phyloP scores from a whole-genome alignment of 2,797 vertebrate species.

The Gephyroberyx darwinii region DNA sequence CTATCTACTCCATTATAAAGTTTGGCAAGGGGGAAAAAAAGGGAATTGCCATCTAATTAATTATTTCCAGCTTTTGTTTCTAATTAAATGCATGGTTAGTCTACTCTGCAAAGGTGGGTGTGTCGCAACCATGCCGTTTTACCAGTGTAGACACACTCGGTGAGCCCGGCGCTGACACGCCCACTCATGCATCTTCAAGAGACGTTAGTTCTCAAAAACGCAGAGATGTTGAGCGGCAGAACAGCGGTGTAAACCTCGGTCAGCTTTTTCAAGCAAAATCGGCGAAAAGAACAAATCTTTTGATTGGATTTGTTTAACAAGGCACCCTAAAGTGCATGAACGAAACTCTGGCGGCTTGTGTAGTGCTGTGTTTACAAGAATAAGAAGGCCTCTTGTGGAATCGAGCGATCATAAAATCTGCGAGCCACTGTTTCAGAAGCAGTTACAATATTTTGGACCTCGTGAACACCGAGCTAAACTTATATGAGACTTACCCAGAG shows the following conservation, averaged over 20 bases:
- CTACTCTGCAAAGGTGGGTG: slow-evolving; percentile 69
- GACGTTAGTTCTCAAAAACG: slow-evolving; percentile 23
- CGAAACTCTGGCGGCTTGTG: neutral
- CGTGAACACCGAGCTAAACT: slow-evolving; percentile 30
- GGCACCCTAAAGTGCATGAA: neutral
- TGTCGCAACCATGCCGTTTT: slow-evolving; percentile 59
- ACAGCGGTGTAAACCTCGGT: slow-evolving; percentile 8
- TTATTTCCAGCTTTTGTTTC: slow-evolving; percentile 86
- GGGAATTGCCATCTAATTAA: slow-evolving; percentile 78
- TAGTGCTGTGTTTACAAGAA: slow-evolving; percentile 18
- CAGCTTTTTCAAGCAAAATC: slow-evolving; percentile 3
- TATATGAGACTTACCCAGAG: slow-evolving; percentile 47
- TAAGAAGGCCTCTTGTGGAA: slow-evolving; percentile 1
- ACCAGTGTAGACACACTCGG: slow-evolving; percentile 54
- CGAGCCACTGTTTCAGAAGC: slow-evolving; percentile 11
- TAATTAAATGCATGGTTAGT: slow-evolving; percentile 85
- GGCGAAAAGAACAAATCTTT: neutral
- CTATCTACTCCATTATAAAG: slow-evolving; percentile 78
- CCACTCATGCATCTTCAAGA: slow-evolving; percentile 43
- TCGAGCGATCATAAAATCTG: slow-evolving; percentile 42
- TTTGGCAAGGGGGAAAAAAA: slow-evolving; percentile 67
- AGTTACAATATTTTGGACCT: slow-evolving; percentile 31
- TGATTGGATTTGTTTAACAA: neutral
- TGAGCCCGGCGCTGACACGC: slow-evolving; percentile 51
- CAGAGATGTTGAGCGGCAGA: slow-evolving; percentile 27